Base-by-base conservation (phyloP, 2,113 vertebrate species). In the Clarias magur region DNA sequence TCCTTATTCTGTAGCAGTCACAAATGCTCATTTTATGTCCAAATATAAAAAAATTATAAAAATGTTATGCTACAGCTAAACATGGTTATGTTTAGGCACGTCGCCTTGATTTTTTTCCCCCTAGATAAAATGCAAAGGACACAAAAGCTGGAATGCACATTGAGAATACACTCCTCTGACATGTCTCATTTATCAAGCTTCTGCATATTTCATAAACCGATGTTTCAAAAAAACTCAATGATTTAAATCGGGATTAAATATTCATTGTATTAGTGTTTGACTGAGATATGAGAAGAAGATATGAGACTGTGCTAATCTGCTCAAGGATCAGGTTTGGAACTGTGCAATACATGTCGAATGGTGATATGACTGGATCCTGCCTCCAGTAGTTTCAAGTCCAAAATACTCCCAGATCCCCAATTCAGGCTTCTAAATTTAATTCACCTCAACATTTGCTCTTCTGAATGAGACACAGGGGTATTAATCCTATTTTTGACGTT, bases 81-180 rank as follows among this genome's bases (percentile, higher is more conserved):
- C 78, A 73, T 57, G 76, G 86, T 63, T 89, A 70, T 89, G 88
- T 83, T 85, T 63, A 82, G 88, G 82, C 88, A 85, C 73, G 86
- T 89, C 83, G 85, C 57, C 68, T 68, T 87, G 59, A 87, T 34
- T 30, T 17, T 67, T 85, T 76, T 34, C 59, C 59, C 67, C 38
- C 65, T 75, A 89, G 85, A 79, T 56, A 79, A 82, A 89, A 82
- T 27, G 67, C 13, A 63, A 62, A 62, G 65, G 38, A 76, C 1
- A 11, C 56, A 60, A 85, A 85, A 78, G 34, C 38, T 78, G 42
- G 72, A 60, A 76, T 3, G 59, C 57, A 62, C 38, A 53, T 16
- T 30, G 17, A 84, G 56, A 62, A 59, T 59, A 38, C 57, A 57
- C 25, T 9, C 54, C 2, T 73, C 12, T 7, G 30, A 38, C 83